phyloP scores from a whole-genome alignment of 1,140 invertebrate species.

The Coptotermes formosanus region DNA sequence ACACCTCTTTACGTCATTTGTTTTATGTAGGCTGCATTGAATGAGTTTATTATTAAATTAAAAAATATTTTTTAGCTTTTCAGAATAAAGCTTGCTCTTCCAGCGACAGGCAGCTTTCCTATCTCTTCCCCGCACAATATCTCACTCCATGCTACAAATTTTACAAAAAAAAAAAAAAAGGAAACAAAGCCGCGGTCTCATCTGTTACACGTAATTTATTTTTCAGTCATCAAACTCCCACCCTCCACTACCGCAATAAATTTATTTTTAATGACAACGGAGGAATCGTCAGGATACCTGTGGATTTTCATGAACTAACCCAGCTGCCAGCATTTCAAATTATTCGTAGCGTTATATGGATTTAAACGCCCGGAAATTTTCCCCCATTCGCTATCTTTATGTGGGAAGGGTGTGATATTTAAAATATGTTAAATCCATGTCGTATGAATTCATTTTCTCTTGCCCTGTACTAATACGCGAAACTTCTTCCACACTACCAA shows the following conservation, averaged over 20 bases:
- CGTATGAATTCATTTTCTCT: slow-evolving; percentile 2
- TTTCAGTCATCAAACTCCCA: background rate
- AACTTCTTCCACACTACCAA: background rate
- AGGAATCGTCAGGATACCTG: background rate
- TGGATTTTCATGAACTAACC: background rate
- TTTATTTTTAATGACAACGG: background rate
- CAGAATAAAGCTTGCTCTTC: no score
- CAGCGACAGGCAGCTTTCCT: background rate
- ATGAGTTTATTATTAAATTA: no score
- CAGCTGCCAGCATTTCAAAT: background rate
- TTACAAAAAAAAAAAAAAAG: no score
- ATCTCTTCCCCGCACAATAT: background rate
- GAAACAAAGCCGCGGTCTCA: background rate
- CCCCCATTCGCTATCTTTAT: background rate
- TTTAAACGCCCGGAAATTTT: background rate
- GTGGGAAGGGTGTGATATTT: background rate
- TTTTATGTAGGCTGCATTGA: no score
- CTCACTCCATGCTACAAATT: background rate
- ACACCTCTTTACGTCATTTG: no score
- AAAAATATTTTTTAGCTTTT: no score
- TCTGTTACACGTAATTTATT: background rate
- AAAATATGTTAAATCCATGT: background rate
- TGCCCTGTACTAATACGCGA: background rate
- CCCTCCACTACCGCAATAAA: no score
- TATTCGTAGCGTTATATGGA: background rate